phyloP scores from a whole-genome alignment of 2,113 vertebrate species.

The Pycnonotus jocosus region DNA sequence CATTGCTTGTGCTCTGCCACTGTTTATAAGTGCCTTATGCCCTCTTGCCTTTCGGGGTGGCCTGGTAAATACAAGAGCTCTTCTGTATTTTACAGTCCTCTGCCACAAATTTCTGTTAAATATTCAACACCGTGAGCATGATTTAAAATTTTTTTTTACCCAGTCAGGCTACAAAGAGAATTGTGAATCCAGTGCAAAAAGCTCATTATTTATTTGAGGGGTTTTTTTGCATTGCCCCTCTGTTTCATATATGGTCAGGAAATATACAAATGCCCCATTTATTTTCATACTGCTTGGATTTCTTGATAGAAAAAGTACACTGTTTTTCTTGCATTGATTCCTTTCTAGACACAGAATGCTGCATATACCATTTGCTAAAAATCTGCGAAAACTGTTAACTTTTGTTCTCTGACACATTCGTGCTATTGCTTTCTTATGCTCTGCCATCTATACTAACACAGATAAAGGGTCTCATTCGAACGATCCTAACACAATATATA shows the following conservation, averaged over 20 bases:
- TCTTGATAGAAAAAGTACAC: neutral
- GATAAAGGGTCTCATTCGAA: neutral
- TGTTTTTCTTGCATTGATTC: neutral
- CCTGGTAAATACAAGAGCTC: conserved; percentile 66
- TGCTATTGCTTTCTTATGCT: neutral
- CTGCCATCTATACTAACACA: neutral
- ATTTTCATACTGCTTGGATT: neutral
- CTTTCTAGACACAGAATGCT: neutral
- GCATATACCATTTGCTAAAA: neutral
- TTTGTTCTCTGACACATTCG: neutral
- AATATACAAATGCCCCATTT: neutral
- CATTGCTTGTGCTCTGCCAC: conserved; percentile 64
- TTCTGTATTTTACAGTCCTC: conserved; percentile 60
- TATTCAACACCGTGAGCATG: conserved; percentile 58
- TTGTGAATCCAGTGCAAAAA: neutral
- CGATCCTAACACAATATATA: neutral
- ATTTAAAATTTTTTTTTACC: neutral
- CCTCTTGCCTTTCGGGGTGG: conserved; percentile 72
- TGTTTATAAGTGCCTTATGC: conserved; percentile 70
- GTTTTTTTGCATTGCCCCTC: neutral
- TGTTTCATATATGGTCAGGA: neutral
- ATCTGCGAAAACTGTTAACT: neutral
- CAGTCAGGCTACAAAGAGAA: neutral
- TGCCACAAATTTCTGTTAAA: conserved; percentile 64
- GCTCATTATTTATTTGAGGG: neutral